Evolutionary conservation across 2,888 invertebrate genomes (phyloP).

Genomic region (Abrostola tripartita): DNA sequence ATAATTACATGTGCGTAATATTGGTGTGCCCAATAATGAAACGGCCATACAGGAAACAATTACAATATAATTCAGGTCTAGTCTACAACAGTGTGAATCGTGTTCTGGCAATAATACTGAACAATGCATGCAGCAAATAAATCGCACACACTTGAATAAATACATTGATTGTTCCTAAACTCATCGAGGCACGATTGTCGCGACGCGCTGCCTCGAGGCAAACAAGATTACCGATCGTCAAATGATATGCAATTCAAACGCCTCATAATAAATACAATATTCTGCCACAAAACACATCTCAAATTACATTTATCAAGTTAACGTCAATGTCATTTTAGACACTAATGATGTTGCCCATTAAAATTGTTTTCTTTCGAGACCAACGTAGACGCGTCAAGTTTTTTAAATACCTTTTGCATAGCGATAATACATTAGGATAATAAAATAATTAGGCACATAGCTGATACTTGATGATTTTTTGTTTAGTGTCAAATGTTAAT

Average conservation of each 20-base stretch:
- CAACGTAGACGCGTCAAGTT: conserved; percentile 17
- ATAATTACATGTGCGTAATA: not conserved
- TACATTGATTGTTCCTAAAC: conserved; percentile 30
- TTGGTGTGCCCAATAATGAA: not conserved
- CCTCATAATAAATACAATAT: conserved; percentile 15
- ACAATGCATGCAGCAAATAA: conserved; percentile 17
- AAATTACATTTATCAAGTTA: conserved; percentile 37
- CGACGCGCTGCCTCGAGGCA: conserved; percentile 18
- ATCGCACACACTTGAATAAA: conserved; percentile 22
- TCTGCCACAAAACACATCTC: conserved; percentile 24
- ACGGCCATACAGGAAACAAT: conserved; percentile 2
- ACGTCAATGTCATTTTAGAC: conserved; percentile 29
- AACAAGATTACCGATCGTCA: conserved; percentile 27
- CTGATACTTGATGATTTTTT: conserved; percentile 19
- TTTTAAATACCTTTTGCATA: conserved; percentile 18
- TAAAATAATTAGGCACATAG: conserved; percentile 3
- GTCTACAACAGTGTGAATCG: not conserved
- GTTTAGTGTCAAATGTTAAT: conserved; percentile 34
- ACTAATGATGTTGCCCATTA: conserved; percentile 48
- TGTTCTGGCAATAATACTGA: conserved; percentile 16
- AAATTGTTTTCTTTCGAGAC: conserved; percentile 45
- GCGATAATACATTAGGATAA: conserved; percentile 16
- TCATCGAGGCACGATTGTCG: conserved; percentile 34
- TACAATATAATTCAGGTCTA: conserved; percentile 1
- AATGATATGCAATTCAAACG: conserved; percentile 34